Percentiles rank a stretch among this genome's conserved stretches.
These are phyloP conservation scores for Crocallis elinguaria DNA, from an alignment of 2,888 invertebrate genomes.

Conservation along the genomic window DNA sequence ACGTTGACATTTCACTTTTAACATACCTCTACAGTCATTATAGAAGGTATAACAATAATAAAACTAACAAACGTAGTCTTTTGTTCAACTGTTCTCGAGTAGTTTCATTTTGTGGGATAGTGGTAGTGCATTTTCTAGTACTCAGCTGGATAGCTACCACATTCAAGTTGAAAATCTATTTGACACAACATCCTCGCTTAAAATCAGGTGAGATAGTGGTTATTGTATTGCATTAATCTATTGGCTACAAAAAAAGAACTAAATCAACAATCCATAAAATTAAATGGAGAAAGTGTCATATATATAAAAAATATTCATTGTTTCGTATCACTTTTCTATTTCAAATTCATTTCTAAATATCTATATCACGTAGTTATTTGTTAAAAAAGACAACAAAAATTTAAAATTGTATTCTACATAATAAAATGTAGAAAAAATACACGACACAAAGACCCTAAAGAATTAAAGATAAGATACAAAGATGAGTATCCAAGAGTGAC, in stretches of 20 bases:
- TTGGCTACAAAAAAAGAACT: neutral
- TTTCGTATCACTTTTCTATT: neutral
- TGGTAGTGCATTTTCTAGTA: no score
- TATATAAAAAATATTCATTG: neutral
- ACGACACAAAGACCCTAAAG: slow-evolving; percentile 48
- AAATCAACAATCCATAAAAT: neutral
- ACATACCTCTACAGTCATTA: slow-evolving; percentile 4
- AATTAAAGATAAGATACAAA: slow-evolving; percentile 66
- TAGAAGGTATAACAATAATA: neutral
- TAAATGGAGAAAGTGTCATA: neutral
- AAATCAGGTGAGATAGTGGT: no score
- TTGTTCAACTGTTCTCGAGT: neutral
- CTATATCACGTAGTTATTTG: slow-evolving; percentile 17
- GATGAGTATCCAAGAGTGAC: slow-evolving; percentile 42
- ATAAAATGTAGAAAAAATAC: slow-evolving; percentile 29
- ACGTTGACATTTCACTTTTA: slow-evolving; percentile 55
- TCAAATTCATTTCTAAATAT: slow-evolving; percentile 16
- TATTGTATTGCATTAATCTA: no score
- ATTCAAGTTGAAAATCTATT: no score
- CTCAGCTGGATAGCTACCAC: no score
- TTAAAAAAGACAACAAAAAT: slow-evolving; percentile 17
- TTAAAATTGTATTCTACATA: slow-evolving; percentile 22
- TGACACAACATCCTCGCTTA: no score
- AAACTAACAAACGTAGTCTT: neutral
- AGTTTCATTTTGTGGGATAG: no score